Evolutionary conservation across 2,797 vertebrate genomes (phyloP).

Genomic region (Gephyroberyx darwinii): DNA sequence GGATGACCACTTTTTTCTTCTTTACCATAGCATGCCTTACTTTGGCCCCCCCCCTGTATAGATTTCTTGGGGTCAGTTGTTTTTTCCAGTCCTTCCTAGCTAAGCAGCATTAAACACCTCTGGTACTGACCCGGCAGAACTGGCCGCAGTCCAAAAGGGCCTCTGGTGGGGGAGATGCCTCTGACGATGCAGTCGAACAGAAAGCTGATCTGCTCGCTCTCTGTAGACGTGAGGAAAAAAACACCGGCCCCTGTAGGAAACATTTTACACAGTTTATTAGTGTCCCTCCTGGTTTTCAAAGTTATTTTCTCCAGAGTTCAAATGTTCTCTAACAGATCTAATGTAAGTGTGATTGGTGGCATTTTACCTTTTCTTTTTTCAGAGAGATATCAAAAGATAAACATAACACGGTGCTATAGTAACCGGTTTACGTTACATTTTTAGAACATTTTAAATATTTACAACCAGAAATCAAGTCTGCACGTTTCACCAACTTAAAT

Average conservation of each 20-base stretch:
- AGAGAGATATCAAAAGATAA: background rate
- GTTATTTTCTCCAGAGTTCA: background rate
- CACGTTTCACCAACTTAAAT: too few relatives aligned
- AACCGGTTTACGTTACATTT: background rate
- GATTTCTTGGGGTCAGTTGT: background rate
- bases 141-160: slow-evolving; percentile 91
- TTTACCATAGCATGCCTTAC: background rate
- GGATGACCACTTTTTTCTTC: background rate
- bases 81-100: slow-evolving; percentile 12
- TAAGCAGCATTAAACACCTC: slow-evolving; percentile 28
- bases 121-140: slow-evolving; percentile 89
- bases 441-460: background rate
- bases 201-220: slow-evolving; percentile 98
- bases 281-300: background rate
- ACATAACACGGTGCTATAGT: background rate
- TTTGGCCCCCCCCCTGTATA: background rate
- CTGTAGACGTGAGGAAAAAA: slow-evolving; percentile 90
- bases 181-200: slow-evolving; percentile 96
- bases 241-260: slow-evolving; percentile 93
- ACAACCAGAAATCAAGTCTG: background rate
- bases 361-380: background rate
- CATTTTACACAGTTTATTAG: slow-evolving; percentile 31
- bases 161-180: slow-evolving; percentile 92
- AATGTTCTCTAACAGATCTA: background rate
- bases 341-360: background rate